phyloP scores from a whole-genome alignment of 2,797 vertebrate species.

The Anniella stebbinsi region DNA sequence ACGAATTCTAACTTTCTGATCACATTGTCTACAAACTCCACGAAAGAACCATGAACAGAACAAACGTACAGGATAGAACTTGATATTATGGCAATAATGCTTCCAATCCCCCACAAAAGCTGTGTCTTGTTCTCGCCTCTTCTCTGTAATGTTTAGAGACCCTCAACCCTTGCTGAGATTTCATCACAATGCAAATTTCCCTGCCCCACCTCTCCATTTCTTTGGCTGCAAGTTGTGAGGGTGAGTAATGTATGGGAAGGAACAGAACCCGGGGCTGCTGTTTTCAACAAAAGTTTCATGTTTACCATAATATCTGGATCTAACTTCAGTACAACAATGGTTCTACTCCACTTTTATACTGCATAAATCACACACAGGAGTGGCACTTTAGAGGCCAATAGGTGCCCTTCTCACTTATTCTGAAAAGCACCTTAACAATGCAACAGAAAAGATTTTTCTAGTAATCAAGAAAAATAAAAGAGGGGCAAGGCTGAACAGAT shows the following conservation, averaged over 20 bases:
- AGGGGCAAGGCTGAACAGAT: background rate
- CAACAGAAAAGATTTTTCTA: background rate
- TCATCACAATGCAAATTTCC: background rate
- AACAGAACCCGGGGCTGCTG: background rate
- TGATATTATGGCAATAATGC: background rate
- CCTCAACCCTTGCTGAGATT: background rate
- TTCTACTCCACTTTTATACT: background rate
- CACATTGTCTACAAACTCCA: background rate
- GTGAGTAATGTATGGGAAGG: no score
- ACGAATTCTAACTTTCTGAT: background rate
- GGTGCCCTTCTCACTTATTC: background rate
- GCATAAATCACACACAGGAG: background rate
- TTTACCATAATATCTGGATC: background rate
- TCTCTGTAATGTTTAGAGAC: background rate
- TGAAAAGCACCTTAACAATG: slow-evolving; percentile 2
- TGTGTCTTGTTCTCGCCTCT: background rate
- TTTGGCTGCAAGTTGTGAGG: background rate
- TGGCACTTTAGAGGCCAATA: background rate
- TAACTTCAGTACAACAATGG: background rate
- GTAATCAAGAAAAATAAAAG: background rate
- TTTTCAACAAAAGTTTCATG: background rate
- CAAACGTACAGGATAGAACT: background rate
- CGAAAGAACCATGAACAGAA: background rate
- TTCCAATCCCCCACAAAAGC: no score
- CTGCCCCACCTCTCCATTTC: background rate